phyloP scores from a whole-genome alignment of 2,888 invertebrate genomes.

The Phyllotreta striolata region DNA sequence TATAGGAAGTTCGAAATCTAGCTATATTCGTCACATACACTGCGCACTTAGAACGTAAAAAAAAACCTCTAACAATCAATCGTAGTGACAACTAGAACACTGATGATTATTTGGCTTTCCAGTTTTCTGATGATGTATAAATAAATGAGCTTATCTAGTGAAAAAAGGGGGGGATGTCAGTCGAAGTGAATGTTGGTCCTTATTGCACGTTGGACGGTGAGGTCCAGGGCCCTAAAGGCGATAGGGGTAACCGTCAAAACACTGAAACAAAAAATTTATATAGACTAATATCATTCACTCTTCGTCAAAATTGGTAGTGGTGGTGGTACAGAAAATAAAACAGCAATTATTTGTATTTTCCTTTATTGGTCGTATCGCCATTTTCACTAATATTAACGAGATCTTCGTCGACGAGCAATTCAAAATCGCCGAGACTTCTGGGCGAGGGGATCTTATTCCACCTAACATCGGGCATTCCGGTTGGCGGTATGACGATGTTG shows the following conservation, averaged over 20 bases:
- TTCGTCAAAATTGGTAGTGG: background rate
- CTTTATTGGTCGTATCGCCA: conserved; percentile 48
- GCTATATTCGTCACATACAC: conserved; percentile 51
- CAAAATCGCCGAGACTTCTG: conserved; percentile 84
- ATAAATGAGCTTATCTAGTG: conserved; percentile 59
- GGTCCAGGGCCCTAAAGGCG: conserved; percentile 60
- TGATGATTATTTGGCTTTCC: conserved; percentile 61
- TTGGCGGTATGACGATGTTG: conserved; percentile 87
- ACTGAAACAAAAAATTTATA: conserved; percentile 53
- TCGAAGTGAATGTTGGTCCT: conserved; percentile 62
- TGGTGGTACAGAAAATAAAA: background rate
- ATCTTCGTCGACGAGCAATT: conserved; percentile 85
- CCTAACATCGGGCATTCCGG: conserved; percentile 86
- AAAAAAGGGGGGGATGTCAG: conserved; percentile 59
- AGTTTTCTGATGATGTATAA: conserved; percentile 52
- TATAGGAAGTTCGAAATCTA: conserved; percentile 38
- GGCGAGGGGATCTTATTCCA: conserved; percentile 84
- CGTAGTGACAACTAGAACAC: conserved; percentile 59
- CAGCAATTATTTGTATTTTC: conserved; percentile 25
- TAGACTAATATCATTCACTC: conserved; percentile 1
- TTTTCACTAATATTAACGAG: conserved; percentile 63
- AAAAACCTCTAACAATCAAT: conserved; percentile 54
- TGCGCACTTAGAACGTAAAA: conserved; percentile 54
- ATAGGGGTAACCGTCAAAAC: conserved; percentile 62
- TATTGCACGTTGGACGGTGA: conserved; percentile 62